phyloP scores from a whole-genome alignment of 2,888 invertebrate species.

The Cheilosia urbana region DNA sequence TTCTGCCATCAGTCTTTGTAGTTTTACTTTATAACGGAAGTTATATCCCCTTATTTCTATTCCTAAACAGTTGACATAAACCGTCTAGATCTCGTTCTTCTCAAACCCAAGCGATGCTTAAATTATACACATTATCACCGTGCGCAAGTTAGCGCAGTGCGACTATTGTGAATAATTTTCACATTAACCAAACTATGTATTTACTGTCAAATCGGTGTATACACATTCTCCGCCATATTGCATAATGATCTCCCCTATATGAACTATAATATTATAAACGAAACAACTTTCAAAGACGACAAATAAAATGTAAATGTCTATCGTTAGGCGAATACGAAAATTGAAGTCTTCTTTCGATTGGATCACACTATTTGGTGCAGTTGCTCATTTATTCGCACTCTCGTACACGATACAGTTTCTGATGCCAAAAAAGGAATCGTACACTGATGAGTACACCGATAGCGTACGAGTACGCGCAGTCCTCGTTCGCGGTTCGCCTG shows the following conservation, averaged over 20 bases:
- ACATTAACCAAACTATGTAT: not conserved
- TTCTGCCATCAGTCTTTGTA: too few species aligned
- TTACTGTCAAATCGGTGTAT: not conserved
- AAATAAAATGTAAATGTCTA: conserved; percentile 55
- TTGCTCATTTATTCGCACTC: conserved; percentile 58
- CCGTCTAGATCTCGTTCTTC: too few species aligned
- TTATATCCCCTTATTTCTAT: too few species aligned
- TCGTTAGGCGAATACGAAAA: conserved; percentile 8
- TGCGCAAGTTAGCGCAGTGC: too few species aligned
- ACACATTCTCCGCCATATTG: conserved; percentile 3
- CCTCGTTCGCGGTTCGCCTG: conserved; percentile 35
- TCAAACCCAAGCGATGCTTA: too few species aligned
- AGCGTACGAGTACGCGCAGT: conserved; percentile 39
- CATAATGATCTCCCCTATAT: conserved; percentile 30
- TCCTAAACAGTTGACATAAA: too few species aligned
- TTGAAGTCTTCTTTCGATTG: conserved; percentile 25
- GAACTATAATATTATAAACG: not conserved
- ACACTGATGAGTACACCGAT: conserved; percentile 60
- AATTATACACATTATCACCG: too few species aligned
- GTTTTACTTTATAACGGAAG: too few species aligned
- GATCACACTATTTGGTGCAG: conserved; percentile 55
- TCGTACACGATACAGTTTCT: conserved; percentile 65
- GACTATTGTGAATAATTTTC: not conserved
- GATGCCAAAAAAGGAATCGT: conserved; percentile 62
- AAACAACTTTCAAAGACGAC: conserved; percentile 25